These are phyloP conservation scores for Phyllotis vaccarum DNA, from an alignment of 2,797 vertebrate species.

Conservation along the genomic window DNA sequence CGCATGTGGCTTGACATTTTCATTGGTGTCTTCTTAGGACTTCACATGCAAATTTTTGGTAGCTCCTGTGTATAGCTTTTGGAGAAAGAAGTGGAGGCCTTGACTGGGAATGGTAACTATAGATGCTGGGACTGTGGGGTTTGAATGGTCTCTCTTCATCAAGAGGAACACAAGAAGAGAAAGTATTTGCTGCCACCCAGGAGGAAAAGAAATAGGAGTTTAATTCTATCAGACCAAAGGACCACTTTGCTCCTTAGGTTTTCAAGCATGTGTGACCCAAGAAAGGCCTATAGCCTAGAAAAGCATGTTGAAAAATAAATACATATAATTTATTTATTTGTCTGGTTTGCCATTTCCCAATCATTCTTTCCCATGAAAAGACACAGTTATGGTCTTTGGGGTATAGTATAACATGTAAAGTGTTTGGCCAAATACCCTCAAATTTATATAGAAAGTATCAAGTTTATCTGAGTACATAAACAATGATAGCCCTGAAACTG, in stretches of 20 bases:
- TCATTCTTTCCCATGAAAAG: conserved; percentile 73
- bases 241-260: conserved; percentile 50
- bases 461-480: conserved; percentile 83
- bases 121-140: not conserved
- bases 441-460: conserved; percentile 80
- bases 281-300: conserved; percentile 75
- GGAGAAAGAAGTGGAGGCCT: not conserved
- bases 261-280: conserved; percentile 77
- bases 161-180: not conserved
- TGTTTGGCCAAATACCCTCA: conserved; percentile 70
- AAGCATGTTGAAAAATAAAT: conserved; percentile 78
- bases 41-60: not conserved
- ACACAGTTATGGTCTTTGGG: conserved; percentile 76
- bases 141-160: not conserved
- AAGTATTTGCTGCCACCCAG: not conserved
- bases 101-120: conserved; percentile 51
- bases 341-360: conserved; percentile 78
- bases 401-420: conserved; percentile 65
- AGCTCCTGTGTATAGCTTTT: not conserved
- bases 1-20: not conserved
- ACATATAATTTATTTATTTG: conserved; percentile 73
- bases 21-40: not conserved
- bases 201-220: not conserved
- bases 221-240: conserved; percentile 75
- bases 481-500: conserved; percentile 69